Base-by-base conservation (phyloP, 2,113 vertebrate species). In the Camelus bactrianus region DNA sequence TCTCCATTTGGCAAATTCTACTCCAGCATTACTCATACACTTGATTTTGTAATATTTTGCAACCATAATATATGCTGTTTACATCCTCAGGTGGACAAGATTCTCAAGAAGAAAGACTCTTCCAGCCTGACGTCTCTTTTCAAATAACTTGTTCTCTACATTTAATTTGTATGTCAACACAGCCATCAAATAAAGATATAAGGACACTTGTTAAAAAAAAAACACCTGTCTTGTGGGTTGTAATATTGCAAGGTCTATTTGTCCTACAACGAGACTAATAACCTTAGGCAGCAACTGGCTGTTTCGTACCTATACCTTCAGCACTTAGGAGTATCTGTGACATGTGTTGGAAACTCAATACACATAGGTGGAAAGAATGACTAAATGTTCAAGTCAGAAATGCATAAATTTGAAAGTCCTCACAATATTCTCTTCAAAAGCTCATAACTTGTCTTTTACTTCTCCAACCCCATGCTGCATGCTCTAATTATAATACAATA, bases 211-310 rank as follows among this genome's bases (percentile, higher is more conserved):
- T 72, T 17, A 32, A 73, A 90, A 62, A 84, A 60, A 64, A 62
- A 42, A 42, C 38, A 42, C 22, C 0, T 9, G 12, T 77, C 17
- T 62, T 54, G 5, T 60, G 46, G 6, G 24, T 26, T 94, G 35
- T 79, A n/a, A 32, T 46, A 12, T 8, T 22, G 6, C n/a, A 17
- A 8, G 42, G 5, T 13, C 42, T 56, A 9, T 90, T 48, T n/a
- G 24, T 80, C 32, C 17, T 82, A 13, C 11, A 67, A 8, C 17
- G 38, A 69, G 16, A 58, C 30, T 64, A 5, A 58, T 52, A 70
- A 17, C 0, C 10, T 2, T 11, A 76, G 24, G 0, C 2, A 73
- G 5, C 8, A 38, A 46, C 28, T 15, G 3, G 1, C 22, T 7
- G 52, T 58, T 73, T 79, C 20, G 58, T 54, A 0, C n/a, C 3